Evolutionary conservation across 2,797 vertebrate species (phyloP).

Genomic region (Rhincodon typus): DNA sequence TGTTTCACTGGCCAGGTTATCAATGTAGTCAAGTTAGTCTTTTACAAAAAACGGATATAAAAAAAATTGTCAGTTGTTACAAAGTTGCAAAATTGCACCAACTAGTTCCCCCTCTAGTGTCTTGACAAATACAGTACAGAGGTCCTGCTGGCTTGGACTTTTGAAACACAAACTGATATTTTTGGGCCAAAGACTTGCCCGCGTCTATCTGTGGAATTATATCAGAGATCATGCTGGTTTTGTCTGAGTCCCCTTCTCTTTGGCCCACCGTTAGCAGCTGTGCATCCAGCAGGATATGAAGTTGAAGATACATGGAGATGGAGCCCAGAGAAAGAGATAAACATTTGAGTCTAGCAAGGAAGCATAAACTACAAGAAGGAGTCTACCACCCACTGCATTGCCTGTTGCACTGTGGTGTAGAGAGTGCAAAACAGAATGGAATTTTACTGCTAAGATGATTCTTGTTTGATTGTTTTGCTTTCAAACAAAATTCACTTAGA

Average conservation of each 20-base stretch:
- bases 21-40: neutral
- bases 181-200: neutral
- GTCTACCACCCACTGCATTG: neutral
- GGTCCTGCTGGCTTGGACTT: neutral
- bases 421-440: neutral
- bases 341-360: neutral
- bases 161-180: neutral
- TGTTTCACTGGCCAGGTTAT: neutral
- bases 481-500: neutral
- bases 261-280: neutral
- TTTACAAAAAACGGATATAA: neutral
- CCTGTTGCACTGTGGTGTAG: neutral
- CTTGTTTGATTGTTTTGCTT: neutral
- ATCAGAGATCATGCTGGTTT: neutral
- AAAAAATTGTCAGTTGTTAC: neutral
- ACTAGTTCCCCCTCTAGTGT: neutral
- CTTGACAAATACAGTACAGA: neutral
- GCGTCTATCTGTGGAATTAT: neutral
- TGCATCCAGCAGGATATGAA: neutral
- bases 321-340: neutral
- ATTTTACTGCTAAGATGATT: neutral
- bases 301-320: neutral
- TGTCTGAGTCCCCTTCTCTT: neutral
- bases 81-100: neutral
- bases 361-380: neutral